phyloP scores from a whole-genome alignment of 2,113 vertebrate species.

The Lophochroa leadbeateri region DNA sequence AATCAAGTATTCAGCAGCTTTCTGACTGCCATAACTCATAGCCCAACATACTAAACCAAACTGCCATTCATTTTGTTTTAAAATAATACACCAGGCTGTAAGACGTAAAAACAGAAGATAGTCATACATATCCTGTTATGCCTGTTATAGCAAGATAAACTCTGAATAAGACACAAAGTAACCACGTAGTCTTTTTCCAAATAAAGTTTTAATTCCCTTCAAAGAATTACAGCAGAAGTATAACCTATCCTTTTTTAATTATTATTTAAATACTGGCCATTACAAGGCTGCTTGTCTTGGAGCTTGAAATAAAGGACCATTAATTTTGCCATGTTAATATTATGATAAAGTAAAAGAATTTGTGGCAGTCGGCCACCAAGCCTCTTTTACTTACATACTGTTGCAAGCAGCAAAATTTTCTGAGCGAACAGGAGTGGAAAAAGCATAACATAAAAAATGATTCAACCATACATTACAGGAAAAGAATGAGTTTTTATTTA shows the following conservation, averaged over 20 bases:
- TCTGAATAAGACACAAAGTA: background rate
- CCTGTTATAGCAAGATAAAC: background rate
- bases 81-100: background rate
- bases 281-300: conserved; percentile 18
- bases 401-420: background rate
- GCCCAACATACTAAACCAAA: background rate
- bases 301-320: conserved; percentile 6
- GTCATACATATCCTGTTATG: background rate
- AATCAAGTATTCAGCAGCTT: background rate
- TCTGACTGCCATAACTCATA: background rate
- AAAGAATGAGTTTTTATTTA: background rate
- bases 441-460: background rate
- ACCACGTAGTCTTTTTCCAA: background rate
- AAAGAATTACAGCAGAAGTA: background rate
- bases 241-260: background rate
- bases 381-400: background rate
- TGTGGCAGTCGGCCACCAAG: background rate
- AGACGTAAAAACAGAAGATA: background rate
- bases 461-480: background rate
- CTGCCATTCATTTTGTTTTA: background rate
- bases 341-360: conserved; percentile 31
- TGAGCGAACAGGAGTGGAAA: background rate
- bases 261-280: background rate
- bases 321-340: conserved; percentile 14
- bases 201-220: background rate